Evolutionary conservation across 2,113 vertebrate species (phyloP).

Genomic region (Deroptyus accipitrinus): DNA sequence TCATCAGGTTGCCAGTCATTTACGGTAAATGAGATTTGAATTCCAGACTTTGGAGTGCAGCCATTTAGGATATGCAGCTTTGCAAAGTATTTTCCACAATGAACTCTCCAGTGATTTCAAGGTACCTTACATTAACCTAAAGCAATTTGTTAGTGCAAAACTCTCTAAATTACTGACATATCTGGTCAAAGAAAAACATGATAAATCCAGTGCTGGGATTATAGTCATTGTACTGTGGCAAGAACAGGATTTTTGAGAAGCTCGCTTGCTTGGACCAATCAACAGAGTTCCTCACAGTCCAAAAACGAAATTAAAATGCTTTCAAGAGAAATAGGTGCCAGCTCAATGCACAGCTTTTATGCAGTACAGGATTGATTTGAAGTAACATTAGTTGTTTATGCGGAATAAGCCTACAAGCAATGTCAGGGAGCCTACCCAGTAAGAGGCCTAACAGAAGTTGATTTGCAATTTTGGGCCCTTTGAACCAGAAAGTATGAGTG

Average conservation of each 20-base stretch:
- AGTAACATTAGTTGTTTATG: not conserved
- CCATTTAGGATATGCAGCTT: conserved; percentile 22
- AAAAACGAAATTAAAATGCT: not conserved
- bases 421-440: not conserved
- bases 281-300: not conserved
- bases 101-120: not conserved
- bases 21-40: not conserved
- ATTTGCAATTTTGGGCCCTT: not conserved
- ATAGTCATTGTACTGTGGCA: not conserved
- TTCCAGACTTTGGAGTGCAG: conserved; percentile 30
- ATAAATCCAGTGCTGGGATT: not conserved
- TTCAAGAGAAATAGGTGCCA: not conserved
- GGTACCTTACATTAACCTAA: not conserved
- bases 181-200: not conserved
- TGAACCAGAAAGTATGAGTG: not conserved
- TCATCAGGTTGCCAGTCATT: not conserved
- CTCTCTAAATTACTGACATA: not conserved
- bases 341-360: not conserved
- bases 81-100: conserved; percentile 33
- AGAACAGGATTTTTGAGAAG: not conserved
- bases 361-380: not conserved
- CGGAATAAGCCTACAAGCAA: not conserved
- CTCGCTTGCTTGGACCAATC: not conserved
- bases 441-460: not conserved
- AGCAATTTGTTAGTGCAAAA: conserved; percentile 17